A percentile compares a stretch with the other conserved stretches of the same genome.
Evolutionary conservation across 2,797 vertebrate genomes (phyloP).

Genomic region (Enteromius radiatus): DNA sequence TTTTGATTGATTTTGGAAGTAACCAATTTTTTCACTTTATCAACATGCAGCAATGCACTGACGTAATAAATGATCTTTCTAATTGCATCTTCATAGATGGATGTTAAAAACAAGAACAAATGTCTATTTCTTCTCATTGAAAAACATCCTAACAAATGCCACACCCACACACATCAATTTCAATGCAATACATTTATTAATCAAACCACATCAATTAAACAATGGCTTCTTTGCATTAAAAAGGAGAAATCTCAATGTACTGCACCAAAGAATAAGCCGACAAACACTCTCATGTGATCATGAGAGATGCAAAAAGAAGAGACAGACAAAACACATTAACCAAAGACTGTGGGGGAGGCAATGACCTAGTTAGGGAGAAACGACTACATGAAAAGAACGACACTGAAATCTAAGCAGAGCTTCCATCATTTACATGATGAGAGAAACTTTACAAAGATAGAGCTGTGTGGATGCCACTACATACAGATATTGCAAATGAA

Average conservation of each 20-base stretch:
- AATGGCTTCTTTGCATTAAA: slow-evolving; percentile 3
- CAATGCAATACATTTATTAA: slow-evolving; percentile 38
- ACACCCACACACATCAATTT: background rate
- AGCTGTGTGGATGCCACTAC: background rate
- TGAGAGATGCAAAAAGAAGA: slow-evolving; percentile 15
- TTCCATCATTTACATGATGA: slow-evolving; percentile 40
- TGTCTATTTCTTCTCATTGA: background rate
- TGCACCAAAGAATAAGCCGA: background rate
- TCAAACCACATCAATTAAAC: slow-evolving; percentile 16
- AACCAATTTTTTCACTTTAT: background rate
- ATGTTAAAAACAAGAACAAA: background rate
- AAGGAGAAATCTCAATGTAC: background rate
- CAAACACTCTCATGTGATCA: slow-evolving; percentile 18
- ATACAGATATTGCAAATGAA: background rate
- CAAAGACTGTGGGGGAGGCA: slow-evolving; percentile 36
- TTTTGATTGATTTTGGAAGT: background rate
- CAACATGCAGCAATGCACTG: background rate
- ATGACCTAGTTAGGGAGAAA: slow-evolving; percentile 58
- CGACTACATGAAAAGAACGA: slow-evolving; percentile 34
- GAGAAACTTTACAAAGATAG: background rate
- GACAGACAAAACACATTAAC: slow-evolving; percentile 12
- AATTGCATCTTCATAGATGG: background rate
- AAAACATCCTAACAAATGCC: background rate
- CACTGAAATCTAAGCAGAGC: slow-evolving; percentile 23
- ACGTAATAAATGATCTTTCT: background rate